Evolutionary conservation across 92 coral and sea anemone genomes (phyloP), one percentile per base, ranked within the genome.

Genomic region (Galaxea fascicularis): DNA sequence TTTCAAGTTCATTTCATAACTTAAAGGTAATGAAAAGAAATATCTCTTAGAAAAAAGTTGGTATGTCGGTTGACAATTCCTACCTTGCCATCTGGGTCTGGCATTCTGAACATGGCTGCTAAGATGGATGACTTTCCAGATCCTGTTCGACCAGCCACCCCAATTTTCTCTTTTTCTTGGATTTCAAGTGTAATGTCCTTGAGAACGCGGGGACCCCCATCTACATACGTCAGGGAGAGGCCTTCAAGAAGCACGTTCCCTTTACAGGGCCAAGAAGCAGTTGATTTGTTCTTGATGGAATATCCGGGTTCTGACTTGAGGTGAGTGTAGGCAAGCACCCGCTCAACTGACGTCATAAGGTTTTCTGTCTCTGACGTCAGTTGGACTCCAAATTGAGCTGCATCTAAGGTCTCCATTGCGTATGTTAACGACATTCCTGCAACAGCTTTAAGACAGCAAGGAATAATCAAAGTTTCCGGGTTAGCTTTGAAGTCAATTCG

Each of bases 351-450:
- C 45, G 85, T 81, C 85, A 81, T 81, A 5, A 81, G 77, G 77
- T 69, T 81, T 27, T 81, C 85, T 70, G 83, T 78, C 71, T 85
- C 89, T 27, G 89, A 85, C 18, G 41, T 44, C 71, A 65, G 56
- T 70, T 78, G 84, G 24, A 85, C 68, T 21, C 89, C 89, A 39
- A 64, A 85, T 44, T 85, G 89, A 65, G 89, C 89, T 21, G 82
- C 82, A 46, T 85, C 89, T 30, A 76, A 71, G 6, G 83, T 71
- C 26, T 85, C 89, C 18, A 85, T 54, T 56, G 84, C 84, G 56
- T 76, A 85, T 4, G 68, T 47, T 11, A 85, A 21, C 3, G 89
- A 64, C 82, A 74, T 68, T 80, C 98, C 98, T 89, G 98, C 98
- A 14, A 97, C 89, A 74, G 98, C 95, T 79, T 91, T 86, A 74